Evolutionary conservation across 2,113 vertebrate genomes (phyloP).

Genomic region (Ageneiosus marmoratus): DNA sequence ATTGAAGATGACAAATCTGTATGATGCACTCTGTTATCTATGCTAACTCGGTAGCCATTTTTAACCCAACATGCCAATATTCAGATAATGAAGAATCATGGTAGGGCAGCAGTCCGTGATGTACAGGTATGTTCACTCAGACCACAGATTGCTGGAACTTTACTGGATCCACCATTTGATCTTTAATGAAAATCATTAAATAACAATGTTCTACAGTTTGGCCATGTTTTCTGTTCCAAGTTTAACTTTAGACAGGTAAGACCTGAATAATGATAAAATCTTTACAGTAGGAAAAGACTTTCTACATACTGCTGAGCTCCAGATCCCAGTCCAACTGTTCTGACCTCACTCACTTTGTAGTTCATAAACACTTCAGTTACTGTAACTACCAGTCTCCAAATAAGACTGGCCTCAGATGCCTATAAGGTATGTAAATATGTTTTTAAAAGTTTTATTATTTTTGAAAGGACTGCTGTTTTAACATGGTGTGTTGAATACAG

Average conservation of each 20-base stretch:
- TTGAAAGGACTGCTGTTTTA: slow-evolving; percentile 63
- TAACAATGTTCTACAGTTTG: not conserved
- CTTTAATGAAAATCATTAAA: slow-evolving; percentile 2
- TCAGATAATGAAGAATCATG: not conserved
- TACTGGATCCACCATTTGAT: not conserved
- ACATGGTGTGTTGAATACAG: slow-evolving; percentile 48
- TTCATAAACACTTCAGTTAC: slow-evolving; percentile 44
- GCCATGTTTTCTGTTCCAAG: not conserved
- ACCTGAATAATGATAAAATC: not conserved
- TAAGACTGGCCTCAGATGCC: slow-evolving; percentile 47
- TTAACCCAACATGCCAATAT: not conserved
- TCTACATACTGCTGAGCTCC: slow-evolving; percentile 27
- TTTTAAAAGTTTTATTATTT: slow-evolving; percentile 65
- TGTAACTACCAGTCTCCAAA: slow-evolving; percentile 47
- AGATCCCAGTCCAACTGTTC: slow-evolving; percentile 25
- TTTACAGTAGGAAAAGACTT: not conserved
- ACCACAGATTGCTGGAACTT: slow-evolving; percentile 1
- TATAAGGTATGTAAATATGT: slow-evolving; percentile 67
- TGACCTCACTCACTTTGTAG: slow-evolving; percentile 39
- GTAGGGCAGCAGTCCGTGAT: not conserved
- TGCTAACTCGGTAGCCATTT: not conserved
- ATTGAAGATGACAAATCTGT: not conserved
- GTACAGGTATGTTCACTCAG: not conserved
- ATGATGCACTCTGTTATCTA: not conserved
- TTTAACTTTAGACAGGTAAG: not conserved